Evolutionary conservation across 92 coral and sea anemone species (phyloP), one percentile per base, ranked within the genome.

Genomic region (Palythoa heliodiscus): DNA sequence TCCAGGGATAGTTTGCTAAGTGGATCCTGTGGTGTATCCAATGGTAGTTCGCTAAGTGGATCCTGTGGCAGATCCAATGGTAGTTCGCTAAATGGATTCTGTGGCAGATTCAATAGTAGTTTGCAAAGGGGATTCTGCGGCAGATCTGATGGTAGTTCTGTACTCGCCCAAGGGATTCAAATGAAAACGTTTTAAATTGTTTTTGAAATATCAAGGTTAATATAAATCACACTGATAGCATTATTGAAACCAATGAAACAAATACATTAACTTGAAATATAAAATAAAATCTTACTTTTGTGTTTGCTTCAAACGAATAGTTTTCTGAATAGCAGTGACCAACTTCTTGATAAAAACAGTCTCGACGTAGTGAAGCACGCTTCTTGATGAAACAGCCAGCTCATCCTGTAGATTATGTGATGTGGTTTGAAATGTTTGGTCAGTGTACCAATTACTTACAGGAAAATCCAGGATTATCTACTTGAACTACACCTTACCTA

Each of bases 301-400:
- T 1, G 79, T 69, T 76, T 87, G 86, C 53, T 84, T 83, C 23
- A 69, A 71, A 11, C 87, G 77, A 66, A 87, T 78, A 24, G 88
- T 60, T 70, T 87, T 90, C 86, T 76, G 88, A 22, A 90, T 78
- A 9, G 90, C 91, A 23, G 79, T 29, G 52, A 88, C 86, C 52
- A 95, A 66, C 86, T 82, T 95, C 87, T 92, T 95, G 72, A 95
- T 78, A 52, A 95, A 95, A 50, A 86, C 74, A 29, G 79, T 82
- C 80, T 95, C 98, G 87, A 95, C 77, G 75, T 92, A 87, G 17
- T 57, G 89, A 39, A 93, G 90, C 70, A 95, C 78, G 48, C 77
- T 81, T 47, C 74, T 73, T 14, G 98, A 88, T 5, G 87, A 86
- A 37, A 93, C 95, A 72, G 60, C 82, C 37, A 95, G 86, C 63